Evolutionary conservation across 2,113 vertebrate species (phyloP), one percentile per base, ranked within the genome.

Genomic region (Grantiella picta): DNA sequence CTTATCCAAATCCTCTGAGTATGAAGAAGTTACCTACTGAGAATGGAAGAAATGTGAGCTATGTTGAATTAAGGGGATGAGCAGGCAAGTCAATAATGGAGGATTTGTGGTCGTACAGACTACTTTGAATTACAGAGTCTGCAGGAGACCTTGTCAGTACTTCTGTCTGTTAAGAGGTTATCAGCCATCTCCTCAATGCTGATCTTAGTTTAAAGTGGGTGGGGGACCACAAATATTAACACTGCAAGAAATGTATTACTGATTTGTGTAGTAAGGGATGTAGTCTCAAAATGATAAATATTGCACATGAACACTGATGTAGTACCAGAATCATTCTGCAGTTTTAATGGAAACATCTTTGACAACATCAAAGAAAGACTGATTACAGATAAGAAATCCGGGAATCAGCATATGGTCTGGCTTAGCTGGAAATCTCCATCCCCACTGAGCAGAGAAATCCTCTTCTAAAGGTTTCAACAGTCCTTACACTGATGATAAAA

Each of bases 361-460:
- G 42, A 84, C 36, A 79, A 79, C 70, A 91, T 60, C 59, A 93
- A 94, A 86, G 50, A 82, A 65, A 65, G 64, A 77, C 76, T 71
- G 73, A 94, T 76, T 87, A 87, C 66, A 72, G 85, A 88, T 73
- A 90, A 82, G 84, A 96, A 96, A 92, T 89, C 78, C 2, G 1
- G 31, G 86, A 94, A 94, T 85, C 66, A 28, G 82, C 93, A 95
- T 89, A 72, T 68, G 92, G 86, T 82, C 73, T 91, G 92, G 84
- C 82, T 96, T 95, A 95, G 68, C 47, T 90, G 88, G 75, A 90
- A 92, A 94, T 78, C 92, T 94, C 82, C 40, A 56, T 56, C 47
- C 81, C 61, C 68, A 63, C 36, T 53, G 92, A 83, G 85, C 35
- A 77, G 64, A 90, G 86, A 88, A 95, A 66, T 91, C 82, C 93